These are phyloP conservation scores for Tuta absoluta DNA, from an alignment of 2,888 invertebrate genomes.

Conservation along the genomic window DNA sequence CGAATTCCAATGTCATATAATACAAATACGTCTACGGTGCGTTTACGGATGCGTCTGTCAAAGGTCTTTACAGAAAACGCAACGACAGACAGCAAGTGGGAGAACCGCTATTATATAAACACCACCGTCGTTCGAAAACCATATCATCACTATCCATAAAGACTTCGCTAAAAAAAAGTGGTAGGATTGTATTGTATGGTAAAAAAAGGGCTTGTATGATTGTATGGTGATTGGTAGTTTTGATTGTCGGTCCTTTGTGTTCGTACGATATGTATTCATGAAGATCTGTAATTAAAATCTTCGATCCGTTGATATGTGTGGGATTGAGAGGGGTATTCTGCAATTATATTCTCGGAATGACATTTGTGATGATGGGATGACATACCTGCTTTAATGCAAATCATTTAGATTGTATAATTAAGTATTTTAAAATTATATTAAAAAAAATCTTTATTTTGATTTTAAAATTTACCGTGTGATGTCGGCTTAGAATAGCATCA, in stretches of 20 bases:
- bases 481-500: no score
- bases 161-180: background rate
- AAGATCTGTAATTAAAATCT: conserved; percentile 18
- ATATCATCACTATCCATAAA: conserved; percentile 17
- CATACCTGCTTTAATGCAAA: no score
- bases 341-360: background rate
- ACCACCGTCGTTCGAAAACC: background rate
- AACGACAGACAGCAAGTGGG: no score
- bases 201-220: background rate
- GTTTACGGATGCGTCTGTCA: no score
- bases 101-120: no score
- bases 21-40: no score
- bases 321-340: conserved; percentile 9
- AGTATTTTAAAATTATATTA: no score
- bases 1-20: no score
- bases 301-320: conserved; percentile 3
- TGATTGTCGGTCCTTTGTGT: conserved; percentile 17
- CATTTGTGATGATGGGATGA: background rate
- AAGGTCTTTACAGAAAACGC: no score
- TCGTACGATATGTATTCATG: conserved; percentile 15
- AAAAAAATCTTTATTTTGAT: no score
- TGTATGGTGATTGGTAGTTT: conserved; percentile 19
- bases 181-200: background rate
- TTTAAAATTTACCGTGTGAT: no score
- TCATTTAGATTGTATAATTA: no score